phyloP scores from a whole-genome alignment of 2,888 invertebrate species.

The Dicranocentrus wangi region DNA sequence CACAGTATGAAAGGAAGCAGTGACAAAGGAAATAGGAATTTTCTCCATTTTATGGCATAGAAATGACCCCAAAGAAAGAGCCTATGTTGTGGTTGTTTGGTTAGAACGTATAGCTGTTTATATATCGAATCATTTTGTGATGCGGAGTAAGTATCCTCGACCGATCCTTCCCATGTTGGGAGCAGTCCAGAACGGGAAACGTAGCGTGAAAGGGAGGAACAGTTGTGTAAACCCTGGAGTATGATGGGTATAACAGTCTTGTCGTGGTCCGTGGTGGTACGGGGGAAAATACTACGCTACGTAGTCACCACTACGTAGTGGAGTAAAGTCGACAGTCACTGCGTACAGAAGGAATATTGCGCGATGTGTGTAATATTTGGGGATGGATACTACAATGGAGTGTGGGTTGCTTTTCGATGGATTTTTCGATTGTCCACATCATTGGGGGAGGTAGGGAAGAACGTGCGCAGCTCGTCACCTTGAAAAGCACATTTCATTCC shows the following conservation, averaged over 20 bases:
- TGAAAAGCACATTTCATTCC: slow-evolving; percentile 14
- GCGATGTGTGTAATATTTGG: too few species aligned
- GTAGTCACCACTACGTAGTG: not conserved
- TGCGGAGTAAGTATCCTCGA: not conserved
- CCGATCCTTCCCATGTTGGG: not conserved
- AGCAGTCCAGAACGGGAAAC: not conserved
- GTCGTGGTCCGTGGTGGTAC: not conserved
- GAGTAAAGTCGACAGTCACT: slow-evolving; percentile 13
- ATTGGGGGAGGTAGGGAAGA: not conserved
- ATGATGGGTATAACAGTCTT: too few species aligned
- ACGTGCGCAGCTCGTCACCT: slow-evolving; percentile 40
- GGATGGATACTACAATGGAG: too few species aligned
- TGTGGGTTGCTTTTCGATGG: not conserved
- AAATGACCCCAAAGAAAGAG: slow-evolving; percentile 7
- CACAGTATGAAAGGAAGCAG: slow-evolving; percentile 21
- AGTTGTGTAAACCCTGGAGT: not conserved
- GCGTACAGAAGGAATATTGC: too few species aligned
- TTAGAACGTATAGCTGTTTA: too few species aligned
- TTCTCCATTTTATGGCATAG: slow-evolving; percentile 14
- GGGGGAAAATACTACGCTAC: not conserved
- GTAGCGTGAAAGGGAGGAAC: not conserved
- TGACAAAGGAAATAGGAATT: slow-evolving; percentile 39
- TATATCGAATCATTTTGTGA: too few species aligned
- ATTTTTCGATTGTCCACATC: not conserved
- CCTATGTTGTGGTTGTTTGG: not conserved